Evolutionary conservation across 2,888 invertebrate genomes (phyloP).

Genomic region (Campoletis raptor): DNA sequence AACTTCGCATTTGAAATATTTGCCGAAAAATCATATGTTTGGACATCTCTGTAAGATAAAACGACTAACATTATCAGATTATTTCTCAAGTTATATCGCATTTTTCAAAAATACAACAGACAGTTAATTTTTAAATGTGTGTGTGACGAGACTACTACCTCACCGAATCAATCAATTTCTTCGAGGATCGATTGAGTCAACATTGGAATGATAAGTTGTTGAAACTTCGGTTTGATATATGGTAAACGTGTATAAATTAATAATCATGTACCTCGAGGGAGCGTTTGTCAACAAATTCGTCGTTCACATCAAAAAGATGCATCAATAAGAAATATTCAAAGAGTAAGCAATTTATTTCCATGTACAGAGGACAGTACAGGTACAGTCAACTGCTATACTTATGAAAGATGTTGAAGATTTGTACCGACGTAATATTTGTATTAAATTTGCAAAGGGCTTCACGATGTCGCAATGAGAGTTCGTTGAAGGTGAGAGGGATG

Average conservation of each 20-base stretch:
- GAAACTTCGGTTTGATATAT: too few relatives aligned
- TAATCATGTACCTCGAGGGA: too few relatives aligned
- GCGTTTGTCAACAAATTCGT: neutral
- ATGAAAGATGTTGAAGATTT: neutral
- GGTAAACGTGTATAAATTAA: too few relatives aligned
- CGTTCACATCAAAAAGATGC: neutral
- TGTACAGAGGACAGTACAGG: neutral
- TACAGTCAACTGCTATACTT: neutral
- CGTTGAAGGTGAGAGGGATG: conserved; percentile 2
- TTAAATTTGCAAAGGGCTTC: neutral
- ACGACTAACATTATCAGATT: too few relatives aligned
- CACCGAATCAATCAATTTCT: neutral
- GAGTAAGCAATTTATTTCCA: neutral
- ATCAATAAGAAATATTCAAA: neutral
- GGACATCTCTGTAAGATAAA: too few relatives aligned
- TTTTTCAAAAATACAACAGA: too few relatives aligned
- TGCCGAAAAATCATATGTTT: too few relatives aligned
- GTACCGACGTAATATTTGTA: conserved; percentile 21
- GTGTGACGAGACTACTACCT: too few relatives aligned
- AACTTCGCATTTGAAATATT: too few relatives aligned
- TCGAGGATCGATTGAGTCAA: neutral
- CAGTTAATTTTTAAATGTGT: too few relatives aligned
- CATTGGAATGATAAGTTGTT: too few relatives aligned
- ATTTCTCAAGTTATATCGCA: too few relatives aligned
- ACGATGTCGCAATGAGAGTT: conserved; percentile 32